These are phyloP conservation scores for Pheosia tremula DNA, from an alignment of 2,888 invertebrate genomes.

Conservation along the genomic window DNA sequence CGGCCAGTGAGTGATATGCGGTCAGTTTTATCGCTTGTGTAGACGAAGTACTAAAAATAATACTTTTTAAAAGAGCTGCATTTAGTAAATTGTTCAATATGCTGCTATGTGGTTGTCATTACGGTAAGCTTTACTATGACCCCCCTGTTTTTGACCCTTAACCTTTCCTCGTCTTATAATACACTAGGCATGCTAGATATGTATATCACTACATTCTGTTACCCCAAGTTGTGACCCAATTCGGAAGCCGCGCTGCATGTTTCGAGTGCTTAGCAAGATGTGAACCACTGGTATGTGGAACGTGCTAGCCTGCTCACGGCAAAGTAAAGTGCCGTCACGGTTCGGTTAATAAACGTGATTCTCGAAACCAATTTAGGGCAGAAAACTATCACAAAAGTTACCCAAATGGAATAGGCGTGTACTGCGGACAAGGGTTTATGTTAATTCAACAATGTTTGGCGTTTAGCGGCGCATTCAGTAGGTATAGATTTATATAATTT, in stretches of 20 bases:
- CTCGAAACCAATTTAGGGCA: too few relatives aligned
- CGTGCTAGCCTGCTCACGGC: constrained; percentile 1
- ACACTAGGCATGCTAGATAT: constrained; percentile 3
- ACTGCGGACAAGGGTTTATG: too few relatives aligned
- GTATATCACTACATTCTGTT: constrained; percentile 3
- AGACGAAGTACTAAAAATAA: neutral
- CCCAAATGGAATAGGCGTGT: too few relatives aligned
- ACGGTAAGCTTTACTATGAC: too few relatives aligned
- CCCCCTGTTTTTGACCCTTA: neutral
- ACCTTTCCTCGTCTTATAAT: neutral
- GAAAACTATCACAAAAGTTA: too few relatives aligned
- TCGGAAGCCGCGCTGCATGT: constrained; percentile 14
- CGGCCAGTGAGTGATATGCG: neutral
- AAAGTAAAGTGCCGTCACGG: neutral
- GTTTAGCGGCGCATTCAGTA: too few relatives aligned
- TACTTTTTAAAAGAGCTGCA: too few relatives aligned
- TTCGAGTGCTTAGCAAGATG: constrained; percentile 30
- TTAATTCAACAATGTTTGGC: too few relatives aligned
- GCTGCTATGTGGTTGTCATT: too few relatives aligned
- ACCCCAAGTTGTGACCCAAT: constrained; percentile 29
- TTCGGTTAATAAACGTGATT: too few relatives aligned
- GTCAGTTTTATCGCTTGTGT: neutral
- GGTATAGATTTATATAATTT: too few relatives aligned
- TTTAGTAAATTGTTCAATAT: too few relatives aligned
- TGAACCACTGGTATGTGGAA: constrained; percentile 18